Percentiles rank a stretch among this genome's conserved stretches.
Evolutionary conservation across 2,888 invertebrate species (phyloP).

Genomic region (Drosophila anceps): DNA sequence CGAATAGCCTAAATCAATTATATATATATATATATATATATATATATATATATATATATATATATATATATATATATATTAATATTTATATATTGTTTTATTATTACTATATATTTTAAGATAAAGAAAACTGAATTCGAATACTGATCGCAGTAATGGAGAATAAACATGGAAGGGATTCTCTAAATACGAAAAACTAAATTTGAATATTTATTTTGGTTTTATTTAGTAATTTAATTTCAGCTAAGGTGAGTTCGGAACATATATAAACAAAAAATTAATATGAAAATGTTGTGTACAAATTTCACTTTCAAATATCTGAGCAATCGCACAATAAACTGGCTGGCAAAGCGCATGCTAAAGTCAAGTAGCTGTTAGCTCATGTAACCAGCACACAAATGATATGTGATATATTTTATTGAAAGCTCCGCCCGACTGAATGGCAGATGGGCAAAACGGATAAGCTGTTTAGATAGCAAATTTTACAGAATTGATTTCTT

Average conservation of each 20-base stretch:
- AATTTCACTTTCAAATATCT: not conserved
- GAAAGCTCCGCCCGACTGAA: slow-evolving; percentile 29
- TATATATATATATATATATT: too few species aligned
- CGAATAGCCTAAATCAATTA: too few species aligned
- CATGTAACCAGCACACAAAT: slow-evolving; percentile 1
- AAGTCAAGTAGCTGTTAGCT: slow-evolving; percentile 10
- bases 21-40: too few species aligned
- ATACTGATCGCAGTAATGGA: not conserved
- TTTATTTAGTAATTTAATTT: not conserved
- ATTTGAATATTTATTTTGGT: not conserved
- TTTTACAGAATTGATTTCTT: slow-evolving; percentile 66
- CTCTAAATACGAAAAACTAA: not conserved
- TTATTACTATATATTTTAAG: too few species aligned
- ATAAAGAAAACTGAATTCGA: too few species aligned
- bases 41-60: too few species aligned
- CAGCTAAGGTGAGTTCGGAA: not conserved
- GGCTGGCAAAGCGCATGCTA: slow-evolving; percentile 13
- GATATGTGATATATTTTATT: slow-evolving; percentile 56
- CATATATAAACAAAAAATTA: not conserved
- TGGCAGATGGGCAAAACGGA: slow-evolving; percentile 51
- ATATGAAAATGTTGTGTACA: too few species aligned
- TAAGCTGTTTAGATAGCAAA: slow-evolving; percentile 63
- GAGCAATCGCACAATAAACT: not conserved
- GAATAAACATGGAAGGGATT: not conserved
- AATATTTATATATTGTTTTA: too few species aligned